Percentiles rank a stretch among this genome's conserved stretches.
Conservation (phyloP, 2,113 vertebrate genomes). For the Sporophila hypoxantha region DNA sequence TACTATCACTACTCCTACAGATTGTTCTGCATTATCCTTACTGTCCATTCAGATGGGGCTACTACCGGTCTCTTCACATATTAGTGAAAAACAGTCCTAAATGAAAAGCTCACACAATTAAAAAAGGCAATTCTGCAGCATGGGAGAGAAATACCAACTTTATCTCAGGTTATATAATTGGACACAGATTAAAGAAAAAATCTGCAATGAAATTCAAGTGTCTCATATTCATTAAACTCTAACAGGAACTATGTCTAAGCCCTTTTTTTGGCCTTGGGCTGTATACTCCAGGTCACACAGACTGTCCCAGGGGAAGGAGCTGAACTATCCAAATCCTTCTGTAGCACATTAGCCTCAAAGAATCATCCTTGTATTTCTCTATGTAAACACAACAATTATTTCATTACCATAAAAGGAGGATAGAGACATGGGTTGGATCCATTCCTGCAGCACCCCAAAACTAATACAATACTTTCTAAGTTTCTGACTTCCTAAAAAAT, state of each 20-base stretch:
- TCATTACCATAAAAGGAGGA: background rate
- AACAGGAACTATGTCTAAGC: background rate
- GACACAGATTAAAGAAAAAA: background rate
- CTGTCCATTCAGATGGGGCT: background rate
- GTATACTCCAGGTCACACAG: background rate
- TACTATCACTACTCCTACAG: slow-evolving; percentile 23
- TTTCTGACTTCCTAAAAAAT: background rate
- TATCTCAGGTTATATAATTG: background rate
- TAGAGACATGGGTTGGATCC: background rate
- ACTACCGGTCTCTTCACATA: background rate
- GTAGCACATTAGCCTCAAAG: background rate
- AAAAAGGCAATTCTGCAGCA: background rate
- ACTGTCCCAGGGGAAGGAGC: background rate
- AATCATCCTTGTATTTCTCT: background rate
- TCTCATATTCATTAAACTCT: background rate
- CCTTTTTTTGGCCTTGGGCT: background rate
- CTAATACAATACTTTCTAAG: fast-evolving
- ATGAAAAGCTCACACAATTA: background rate
- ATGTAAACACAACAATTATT: background rate
- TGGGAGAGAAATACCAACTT: background rate
- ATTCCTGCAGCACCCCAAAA: background rate
- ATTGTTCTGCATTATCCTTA: slow-evolving; percentile 5
- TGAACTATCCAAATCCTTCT: background rate
- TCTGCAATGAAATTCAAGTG: background rate
- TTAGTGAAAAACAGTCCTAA: background rate